Base-by-base conservation (phyloP, 2,888 invertebrate genomes). In the Hirtodrosophila trivittata region DNA sequence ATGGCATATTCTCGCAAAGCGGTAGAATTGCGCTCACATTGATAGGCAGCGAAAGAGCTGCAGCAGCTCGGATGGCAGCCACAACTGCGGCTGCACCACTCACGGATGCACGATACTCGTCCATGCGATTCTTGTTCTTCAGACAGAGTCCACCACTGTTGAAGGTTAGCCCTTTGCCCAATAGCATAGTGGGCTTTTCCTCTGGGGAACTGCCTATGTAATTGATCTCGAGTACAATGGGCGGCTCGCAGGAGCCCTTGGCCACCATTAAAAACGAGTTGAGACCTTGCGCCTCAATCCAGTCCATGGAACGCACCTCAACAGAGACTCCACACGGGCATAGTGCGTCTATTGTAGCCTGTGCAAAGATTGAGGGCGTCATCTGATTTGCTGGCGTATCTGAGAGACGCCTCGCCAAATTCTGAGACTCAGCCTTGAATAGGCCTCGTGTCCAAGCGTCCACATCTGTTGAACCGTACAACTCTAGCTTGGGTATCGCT, bases 321-420 rank as follows among this genome's bases (percentile, higher is more conserved):
- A 91, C 90, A 0, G 82, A 83, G 1, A 92, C 91, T 4, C 92
- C 92, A 52, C 92, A 92, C 0, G 92, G 92, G 63, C 92, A 94
- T 16, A 94, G 86, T 45, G 93, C 92, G 74, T 93, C 93, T 1
- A 94, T 92, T n/a, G 93, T 92, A 0, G 93, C 90, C 88, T 94
- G 92, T 0, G 94, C 93, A 88, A 96, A 95, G 55, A 93, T 92
- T 0, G 94, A 92, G 0, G 96, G 96, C 0, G 95, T 95, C 93
- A 96, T 93, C 74, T 93, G 91, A 88, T 96, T 96, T 8, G 95
- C 93, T 0, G 96, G 95, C 3, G 93, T 93, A 82, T 96, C 95
- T 75, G 93, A 92, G 1, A 96, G 89, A 47, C 92, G 91, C 7
- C 95, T 91, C 0, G 95, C 94, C 83, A 95, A 91, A 87, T 95